Conservation (phyloP, 2,113 vertebrate species). For the Salvelinus alpinus region DNA sequence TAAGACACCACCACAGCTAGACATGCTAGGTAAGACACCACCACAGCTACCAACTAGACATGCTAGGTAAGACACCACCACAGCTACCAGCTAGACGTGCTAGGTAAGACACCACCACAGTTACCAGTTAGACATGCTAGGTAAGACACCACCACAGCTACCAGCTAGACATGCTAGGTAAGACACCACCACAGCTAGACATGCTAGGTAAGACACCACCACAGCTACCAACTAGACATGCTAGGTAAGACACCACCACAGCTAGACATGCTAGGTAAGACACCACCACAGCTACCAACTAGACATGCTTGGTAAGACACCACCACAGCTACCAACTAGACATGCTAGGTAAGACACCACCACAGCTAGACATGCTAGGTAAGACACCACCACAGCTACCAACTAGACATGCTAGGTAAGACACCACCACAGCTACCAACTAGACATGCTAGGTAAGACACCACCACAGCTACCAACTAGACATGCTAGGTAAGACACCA, state of each 20-base stretch:
- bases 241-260: conserved; percentile 60
- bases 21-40: too few species aligned
- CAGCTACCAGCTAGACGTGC: too few species aligned
- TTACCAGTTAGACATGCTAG: conserved; percentile 93
- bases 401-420: conserved; percentile 89
- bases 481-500: too few species aligned
- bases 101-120: conserved; percentile 72
- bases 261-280: too few species aligned
- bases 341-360: conserved; percentile 66
- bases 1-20: too few species aligned
- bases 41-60: too few species aligned
- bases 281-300: conserved; percentile 96
- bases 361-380: conserved; percentile 63
- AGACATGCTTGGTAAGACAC: conserved; percentile 88
- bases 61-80: too few species aligned
- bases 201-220: too few species aligned
- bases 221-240: too few species aligned
- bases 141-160: conserved; percentile 88
- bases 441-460: too few species aligned
- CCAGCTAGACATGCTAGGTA: conserved; percentile 94
- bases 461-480: too few species aligned
- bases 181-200: conserved; percentile 52
- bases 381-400: conserved; percentile 86
- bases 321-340: conserved; percentile 92
- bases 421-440: too few species aligned